A percentile compares a stretch with the other conserved stretches of the same genome.
phyloP scores from a whole-genome alignment of 1,140 invertebrate genomes.

The Oscheius sp. region DNA sequence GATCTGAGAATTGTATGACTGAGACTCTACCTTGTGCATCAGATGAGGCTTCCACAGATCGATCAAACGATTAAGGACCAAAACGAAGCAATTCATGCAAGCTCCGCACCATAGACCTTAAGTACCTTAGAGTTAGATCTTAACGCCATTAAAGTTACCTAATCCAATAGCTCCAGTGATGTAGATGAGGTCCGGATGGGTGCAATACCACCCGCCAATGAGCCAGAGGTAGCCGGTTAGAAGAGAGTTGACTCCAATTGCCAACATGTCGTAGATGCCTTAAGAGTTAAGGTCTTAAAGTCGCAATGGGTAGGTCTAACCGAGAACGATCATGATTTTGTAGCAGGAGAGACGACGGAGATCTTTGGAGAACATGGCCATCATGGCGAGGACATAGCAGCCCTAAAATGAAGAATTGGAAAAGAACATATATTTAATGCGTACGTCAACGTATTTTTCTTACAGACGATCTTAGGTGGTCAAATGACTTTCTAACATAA shows the following conservation, averaged over 20 bases:
- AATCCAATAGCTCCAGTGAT: constrained; percentile 11
- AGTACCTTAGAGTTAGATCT: too few species aligned
- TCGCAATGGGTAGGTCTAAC: not conserved
- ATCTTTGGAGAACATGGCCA: not conserved
- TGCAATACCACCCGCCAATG: constrained; percentile 16
- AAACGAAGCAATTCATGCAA: constrained; percentile 19
- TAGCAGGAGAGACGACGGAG: not conserved
- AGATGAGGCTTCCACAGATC: constrained; percentile 13
- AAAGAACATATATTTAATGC: too few species aligned
- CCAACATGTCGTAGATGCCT: constrained; percentile 5
- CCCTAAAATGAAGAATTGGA: too few species aligned
- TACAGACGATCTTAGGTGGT: too few species aligned
- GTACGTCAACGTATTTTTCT: too few species aligned
- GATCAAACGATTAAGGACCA: constrained; percentile 15
- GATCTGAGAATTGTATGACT: too few species aligned
- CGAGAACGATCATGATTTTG: not conserved
- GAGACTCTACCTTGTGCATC: not conserved
- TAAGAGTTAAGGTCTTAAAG: not conserved
- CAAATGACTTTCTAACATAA: too few species aligned
- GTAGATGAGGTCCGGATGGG: constrained; percentile 6
- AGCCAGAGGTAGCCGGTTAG: constrained; percentile 8
- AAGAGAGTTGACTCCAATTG: constrained; percentile 15
- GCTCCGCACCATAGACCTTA: constrained; percentile 21
- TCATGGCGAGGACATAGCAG: not conserved
- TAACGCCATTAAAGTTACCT: too few species aligned